Conservation (phyloP, 1,140 invertebrate genomes). For the Bombus impatiens region DNA sequence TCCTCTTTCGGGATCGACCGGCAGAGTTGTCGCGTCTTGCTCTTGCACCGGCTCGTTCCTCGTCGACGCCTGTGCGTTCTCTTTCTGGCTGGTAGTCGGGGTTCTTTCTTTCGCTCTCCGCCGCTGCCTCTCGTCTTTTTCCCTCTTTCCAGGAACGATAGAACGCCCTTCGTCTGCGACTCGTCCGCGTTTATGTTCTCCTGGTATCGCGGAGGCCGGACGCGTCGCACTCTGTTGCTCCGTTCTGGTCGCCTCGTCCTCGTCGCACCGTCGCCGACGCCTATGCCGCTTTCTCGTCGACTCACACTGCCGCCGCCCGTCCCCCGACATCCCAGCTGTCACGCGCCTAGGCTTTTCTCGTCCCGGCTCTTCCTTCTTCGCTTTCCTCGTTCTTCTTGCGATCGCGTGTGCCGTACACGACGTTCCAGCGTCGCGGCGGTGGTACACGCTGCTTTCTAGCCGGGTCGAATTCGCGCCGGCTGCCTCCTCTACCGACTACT, state of each 20-base stretch:
- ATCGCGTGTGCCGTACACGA: conserved; percentile 10
- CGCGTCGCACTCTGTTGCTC: conserved; percentile 81
- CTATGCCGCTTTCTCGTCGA: conserved; percentile 67
- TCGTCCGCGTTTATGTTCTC: conserved; percentile 75
- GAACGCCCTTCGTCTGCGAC: conserved; percentile 66
- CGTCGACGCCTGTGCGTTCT: conserved; percentile 7
- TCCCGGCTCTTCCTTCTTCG: conserved; percentile 49
- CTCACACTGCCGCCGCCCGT: conserved; percentile 6
- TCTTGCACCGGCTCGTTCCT: conserved; percentile 1
- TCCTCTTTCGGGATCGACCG: conserved; percentile 29
- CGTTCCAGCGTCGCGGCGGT: conserved; percentile 2
- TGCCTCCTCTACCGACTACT: conserved; percentile 77
- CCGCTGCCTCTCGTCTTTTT: conserved; percentile 60
- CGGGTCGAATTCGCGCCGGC: conserved; percentile 5
- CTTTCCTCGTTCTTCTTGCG: conserved; percentile 45
- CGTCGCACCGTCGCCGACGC: conserved; percentile 64
- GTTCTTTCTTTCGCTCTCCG: conserved; percentile 32
- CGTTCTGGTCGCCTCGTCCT: conserved; percentile 70
- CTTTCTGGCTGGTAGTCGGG: conserved; percentile 14
- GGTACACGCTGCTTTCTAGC: conserved; percentile 27
- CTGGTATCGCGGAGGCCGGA: conserved; percentile 78
- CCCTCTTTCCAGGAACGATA: conserved; percentile 61
- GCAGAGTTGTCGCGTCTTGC: neutral
- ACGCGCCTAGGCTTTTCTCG: conserved; percentile 45
- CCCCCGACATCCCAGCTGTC: conserved; percentile 16